A percentile compares a stretch with the other conserved stretches of the same genome.
phyloP scores from a whole-genome alignment of 2,888 invertebrate genomes.

The Agonopterix arenella region DNA sequence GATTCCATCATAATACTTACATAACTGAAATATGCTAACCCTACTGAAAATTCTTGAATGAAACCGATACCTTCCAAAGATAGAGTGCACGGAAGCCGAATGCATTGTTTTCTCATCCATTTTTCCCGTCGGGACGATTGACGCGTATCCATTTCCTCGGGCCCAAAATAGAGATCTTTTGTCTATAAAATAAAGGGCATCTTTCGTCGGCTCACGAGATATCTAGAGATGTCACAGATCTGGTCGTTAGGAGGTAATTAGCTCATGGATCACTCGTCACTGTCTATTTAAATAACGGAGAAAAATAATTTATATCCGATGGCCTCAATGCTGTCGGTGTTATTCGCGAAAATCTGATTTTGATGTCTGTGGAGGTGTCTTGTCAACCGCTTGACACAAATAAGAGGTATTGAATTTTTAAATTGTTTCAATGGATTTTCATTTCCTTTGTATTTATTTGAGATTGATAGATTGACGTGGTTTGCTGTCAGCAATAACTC shows the following conservation, averaged over 20 bases:
- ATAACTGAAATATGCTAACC: no score
- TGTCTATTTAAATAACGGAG: conserved; percentile 52
- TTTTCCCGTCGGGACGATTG: conserved; percentile 56
- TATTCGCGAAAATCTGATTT: conserved; percentile 26
- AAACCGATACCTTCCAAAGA: conserved; percentile 53
- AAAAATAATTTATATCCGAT: conserved; percentile 52
- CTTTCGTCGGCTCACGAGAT: conserved; percentile 56
- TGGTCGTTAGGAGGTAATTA: conserved; percentile 74
- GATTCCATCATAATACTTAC: no score
- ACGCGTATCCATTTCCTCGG: conserved; percentile 71
- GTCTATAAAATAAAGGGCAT: conserved; percentile 72
- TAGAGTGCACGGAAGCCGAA: conserved; percentile 52
- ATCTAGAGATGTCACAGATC: conserved; percentile 62
- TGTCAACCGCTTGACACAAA: conserved; percentile 4
- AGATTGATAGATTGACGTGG: no score
- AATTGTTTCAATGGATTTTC: no score
- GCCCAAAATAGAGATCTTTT: conserved; percentile 49
- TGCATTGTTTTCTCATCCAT: conserved; percentile 51
- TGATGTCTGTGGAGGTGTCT: conserved; percentile 9
- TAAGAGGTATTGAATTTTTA: not conserved
- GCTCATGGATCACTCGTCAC: conserved; percentile 66
- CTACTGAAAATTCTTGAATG: conserved; percentile 18
- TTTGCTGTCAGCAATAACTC: no score
- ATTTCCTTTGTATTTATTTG: no score
- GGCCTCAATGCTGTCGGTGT: conserved; percentile 20